phyloP scores from a whole-genome alignment of 2,888 invertebrate genomes.

The Parnassius glacialis region DNA sequence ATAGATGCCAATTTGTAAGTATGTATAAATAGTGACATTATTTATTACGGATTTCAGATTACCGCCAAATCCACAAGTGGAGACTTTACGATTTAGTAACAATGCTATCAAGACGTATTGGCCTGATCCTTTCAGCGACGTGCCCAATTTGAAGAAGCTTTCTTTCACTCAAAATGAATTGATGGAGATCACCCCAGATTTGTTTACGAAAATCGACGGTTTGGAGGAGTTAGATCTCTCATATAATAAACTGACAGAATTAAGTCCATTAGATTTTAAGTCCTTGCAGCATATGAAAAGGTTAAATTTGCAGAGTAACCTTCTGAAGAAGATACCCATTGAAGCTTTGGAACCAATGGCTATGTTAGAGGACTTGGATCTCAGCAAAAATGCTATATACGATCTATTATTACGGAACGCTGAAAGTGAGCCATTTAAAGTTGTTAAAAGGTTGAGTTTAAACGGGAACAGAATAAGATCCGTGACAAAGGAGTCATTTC shows the following conservation, averaged over 20 bases:
- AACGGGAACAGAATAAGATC: constrained; percentile 73
- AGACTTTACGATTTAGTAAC: constrained; percentile 62
- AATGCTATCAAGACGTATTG: constrained; percentile 70
- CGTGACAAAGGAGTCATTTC: constrained; percentile 66
- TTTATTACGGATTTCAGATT: constrained; percentile 52
- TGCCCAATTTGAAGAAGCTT: constrained; percentile 61
- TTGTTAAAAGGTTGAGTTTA: constrained; percentile 67
- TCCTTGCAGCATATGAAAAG: constrained; percentile 54
- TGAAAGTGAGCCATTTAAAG: constrained; percentile 47
- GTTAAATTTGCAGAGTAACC: constrained; percentile 73
- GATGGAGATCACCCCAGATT: constrained; percentile 62
- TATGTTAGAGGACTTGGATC: constrained; percentile 65
- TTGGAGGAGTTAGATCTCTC: constrained; percentile 78
- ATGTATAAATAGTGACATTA: not conserved
- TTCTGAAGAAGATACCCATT: constrained; percentile 60
- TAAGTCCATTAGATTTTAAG: constrained; percentile 66
- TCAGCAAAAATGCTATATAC: constrained; percentile 72
- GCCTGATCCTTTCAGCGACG: constrained; percentile 69
- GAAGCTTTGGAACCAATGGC: constrained; percentile 61
- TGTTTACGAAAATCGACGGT: constrained; percentile 63
- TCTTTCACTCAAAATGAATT: constrained; percentile 77
- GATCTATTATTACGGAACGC: constrained; percentile 57
- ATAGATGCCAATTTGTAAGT: no score
- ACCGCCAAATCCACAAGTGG: constrained; percentile 65
- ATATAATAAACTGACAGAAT: constrained; percentile 66